Conservation (phyloP, 2,113 vertebrate species). For the Prionailurus viverrinus region DNA sequence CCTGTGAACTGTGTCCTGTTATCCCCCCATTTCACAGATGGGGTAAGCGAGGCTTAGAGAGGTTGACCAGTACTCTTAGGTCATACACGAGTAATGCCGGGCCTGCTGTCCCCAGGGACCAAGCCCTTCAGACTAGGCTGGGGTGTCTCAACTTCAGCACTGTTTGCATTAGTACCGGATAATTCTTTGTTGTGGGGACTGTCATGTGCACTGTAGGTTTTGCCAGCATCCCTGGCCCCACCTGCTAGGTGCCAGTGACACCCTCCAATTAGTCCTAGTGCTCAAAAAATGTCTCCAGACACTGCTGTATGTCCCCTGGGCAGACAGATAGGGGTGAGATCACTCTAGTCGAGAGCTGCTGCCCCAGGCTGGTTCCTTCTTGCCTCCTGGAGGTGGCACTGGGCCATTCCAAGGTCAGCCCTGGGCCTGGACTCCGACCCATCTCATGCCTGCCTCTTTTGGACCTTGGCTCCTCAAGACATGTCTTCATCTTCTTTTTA, state of each 20-base stretch:
- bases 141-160: neutral
- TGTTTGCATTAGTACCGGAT: neutral
- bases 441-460: neutral
- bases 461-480: neutral
- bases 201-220: neutral
- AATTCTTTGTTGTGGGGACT: neutral
- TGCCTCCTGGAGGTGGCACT: neutral
- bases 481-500: neutral
- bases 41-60: neutral
- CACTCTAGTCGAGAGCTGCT: neutral
- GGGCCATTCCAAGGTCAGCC: neutral
- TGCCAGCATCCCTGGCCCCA: too few species aligned
- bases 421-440: neutral
- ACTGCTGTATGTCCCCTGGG: neutral
- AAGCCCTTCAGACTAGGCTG: neutral
- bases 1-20: neutral
- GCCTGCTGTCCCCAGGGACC: neutral
- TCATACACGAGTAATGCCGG: neutral
- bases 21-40: neutral
- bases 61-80: neutral
- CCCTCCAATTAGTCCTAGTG: too few species aligned
- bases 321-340: neutral
- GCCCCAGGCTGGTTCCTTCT: neutral
- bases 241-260: neutral
- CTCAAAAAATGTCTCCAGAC: neutral